These are phyloP conservation scores for Malurus melanocephalus DNA, from an alignment of 2,113 vertebrate species.

Conservation along the genomic window DNA sequence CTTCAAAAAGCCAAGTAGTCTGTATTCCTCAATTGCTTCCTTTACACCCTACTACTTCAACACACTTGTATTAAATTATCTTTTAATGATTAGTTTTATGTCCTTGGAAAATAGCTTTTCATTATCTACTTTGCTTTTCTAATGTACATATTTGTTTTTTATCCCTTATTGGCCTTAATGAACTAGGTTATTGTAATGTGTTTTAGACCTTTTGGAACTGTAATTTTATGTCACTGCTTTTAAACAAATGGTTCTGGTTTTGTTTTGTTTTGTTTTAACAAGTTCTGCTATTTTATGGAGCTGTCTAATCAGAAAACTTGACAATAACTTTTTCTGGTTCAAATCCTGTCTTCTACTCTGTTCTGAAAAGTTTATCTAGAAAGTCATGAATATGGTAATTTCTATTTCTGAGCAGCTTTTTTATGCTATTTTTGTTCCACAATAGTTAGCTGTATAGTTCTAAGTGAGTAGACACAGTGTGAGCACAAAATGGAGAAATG, in stretches of 20 bases:
- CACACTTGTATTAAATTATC: not conserved
- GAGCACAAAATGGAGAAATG: conserved; percentile 21
- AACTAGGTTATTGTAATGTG: not conserved
- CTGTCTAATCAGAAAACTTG: not conserved
- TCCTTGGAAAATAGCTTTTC: not conserved
- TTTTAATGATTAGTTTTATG: not conserved
- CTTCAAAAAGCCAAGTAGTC: not conserved
- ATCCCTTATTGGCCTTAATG: not conserved
- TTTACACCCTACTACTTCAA: not conserved
- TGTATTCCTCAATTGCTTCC: not conserved
- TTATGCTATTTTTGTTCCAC: conserved; percentile 10
- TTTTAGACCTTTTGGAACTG: not conserved
- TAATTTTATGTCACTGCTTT: not conserved
- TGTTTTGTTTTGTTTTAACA: not conserved
- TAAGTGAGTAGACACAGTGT: conserved; percentile 4
- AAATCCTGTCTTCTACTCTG: not conserved
- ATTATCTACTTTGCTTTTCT: not conserved
- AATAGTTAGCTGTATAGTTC: conserved; percentile 8
- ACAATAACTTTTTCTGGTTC: conserved; percentile 2
- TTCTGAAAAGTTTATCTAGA: conserved; percentile 16
- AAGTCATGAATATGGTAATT: conserved; percentile 53
- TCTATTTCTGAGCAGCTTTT: conserved; percentile 8
- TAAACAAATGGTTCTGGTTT: not conserved
- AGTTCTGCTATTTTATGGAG: not conserved
- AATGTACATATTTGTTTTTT: not conserved